Conservation (phyloP, 2,888 invertebrate species). For the Sarcophaga carnaria region DNA sequence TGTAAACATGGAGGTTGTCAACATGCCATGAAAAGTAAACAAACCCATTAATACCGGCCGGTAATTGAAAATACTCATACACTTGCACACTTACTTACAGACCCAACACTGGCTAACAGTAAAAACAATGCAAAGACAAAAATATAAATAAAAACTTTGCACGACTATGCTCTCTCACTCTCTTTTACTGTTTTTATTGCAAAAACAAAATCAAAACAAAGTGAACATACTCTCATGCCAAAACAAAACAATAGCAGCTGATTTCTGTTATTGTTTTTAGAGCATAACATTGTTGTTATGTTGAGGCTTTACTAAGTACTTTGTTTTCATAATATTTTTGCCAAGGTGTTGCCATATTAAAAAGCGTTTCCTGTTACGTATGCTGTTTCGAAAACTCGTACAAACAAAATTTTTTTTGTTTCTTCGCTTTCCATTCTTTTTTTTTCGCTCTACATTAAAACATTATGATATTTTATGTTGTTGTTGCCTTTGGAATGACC, state of each 20-base stretch:
- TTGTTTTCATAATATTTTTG: not conserved
- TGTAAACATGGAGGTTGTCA: constrained; percentile 45
- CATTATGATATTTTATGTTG: constrained; percentile 67
- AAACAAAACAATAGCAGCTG: constrained; percentile 55
- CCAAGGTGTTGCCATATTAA: constrained; percentile 36
- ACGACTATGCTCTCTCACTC: not conserved
- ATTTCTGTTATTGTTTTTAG: constrained; percentile 58
- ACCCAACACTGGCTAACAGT: constrained; percentile 41
- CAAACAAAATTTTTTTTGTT: constrained; percentile 63
- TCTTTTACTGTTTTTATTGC: not conserved
- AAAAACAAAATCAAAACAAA: not conserved
- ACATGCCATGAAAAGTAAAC: constrained; percentile 58
- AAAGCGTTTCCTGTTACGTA: not conserved
- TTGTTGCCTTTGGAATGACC: constrained; percentile 80
- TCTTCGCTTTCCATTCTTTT: constrained; percentile 28
- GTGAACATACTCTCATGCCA: not conserved
- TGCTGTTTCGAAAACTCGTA: not conserved
- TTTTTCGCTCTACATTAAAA: not conserved
- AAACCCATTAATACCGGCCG: constrained; percentile 75
- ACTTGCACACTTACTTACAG: not conserved
- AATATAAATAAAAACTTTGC: constrained; percentile 4
- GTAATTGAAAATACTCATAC: constrained; percentile 65
- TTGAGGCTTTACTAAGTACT: constrained; percentile 15
- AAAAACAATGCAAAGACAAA: constrained; percentile 32
- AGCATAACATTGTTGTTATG: constrained; percentile 42